phyloP scores from a whole-genome alignment of 2,113 vertebrate species.

The Grammomys surdaster region DNA sequence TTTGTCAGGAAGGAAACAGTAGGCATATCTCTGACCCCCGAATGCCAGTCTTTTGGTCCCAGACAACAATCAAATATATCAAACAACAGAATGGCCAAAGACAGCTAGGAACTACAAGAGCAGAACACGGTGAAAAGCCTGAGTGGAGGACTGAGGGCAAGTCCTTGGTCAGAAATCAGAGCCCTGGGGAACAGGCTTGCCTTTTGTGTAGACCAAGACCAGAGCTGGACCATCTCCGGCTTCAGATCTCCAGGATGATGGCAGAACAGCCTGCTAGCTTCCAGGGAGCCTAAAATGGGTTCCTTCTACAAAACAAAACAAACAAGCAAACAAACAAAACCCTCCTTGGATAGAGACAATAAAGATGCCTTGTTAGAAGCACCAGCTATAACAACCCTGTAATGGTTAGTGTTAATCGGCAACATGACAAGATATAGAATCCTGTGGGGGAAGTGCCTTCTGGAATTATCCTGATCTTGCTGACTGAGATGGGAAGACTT shows the following conservation, averaged over 20 bases:
- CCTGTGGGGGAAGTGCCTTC: neutral
- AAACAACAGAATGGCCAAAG: neutral
- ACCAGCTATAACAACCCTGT: accelerated
- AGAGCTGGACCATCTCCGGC: neutral
- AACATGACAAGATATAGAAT: neutral
- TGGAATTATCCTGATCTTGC: neutral
- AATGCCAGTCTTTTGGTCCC: neutral
- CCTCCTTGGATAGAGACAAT: neutral
- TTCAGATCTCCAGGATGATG: neutral
- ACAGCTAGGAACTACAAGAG: neutral
- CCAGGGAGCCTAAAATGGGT: neutral
- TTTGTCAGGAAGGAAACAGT: neutral
- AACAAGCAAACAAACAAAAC: neutral
- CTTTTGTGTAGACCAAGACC: neutral
- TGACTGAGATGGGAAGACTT: neutral
- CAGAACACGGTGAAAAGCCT: accelerated
- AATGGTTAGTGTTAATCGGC: neutral
- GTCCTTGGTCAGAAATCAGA: accelerated
- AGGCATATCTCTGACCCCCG: neutral
- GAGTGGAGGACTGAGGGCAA: neutral
- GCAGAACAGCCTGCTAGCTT: neutral
- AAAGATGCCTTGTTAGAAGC: neutral
- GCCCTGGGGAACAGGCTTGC: neutral
- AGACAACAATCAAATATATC: neutral
- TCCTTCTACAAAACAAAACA: neutral